Conservation (phyloP, 2,888 invertebrate genomes). For the Neoaliturus tenellus region DNA sequence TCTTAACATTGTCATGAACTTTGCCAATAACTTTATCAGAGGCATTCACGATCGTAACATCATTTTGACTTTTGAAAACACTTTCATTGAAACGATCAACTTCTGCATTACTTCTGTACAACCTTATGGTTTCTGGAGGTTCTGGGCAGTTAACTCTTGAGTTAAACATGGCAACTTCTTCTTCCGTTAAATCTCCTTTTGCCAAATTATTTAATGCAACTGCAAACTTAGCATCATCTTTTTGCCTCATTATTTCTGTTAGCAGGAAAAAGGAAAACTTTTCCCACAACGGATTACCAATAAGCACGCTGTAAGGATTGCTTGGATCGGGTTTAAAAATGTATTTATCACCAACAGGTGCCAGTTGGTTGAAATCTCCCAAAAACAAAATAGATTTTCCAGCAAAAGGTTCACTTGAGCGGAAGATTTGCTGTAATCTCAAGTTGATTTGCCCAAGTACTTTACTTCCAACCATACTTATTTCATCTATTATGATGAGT, state of each 20-base stretch:
- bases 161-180: not conserved
- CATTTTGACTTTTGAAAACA: not conserved
- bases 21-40: not conserved
- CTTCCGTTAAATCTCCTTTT: conserved; percentile 41
- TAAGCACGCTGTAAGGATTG: not conserved
- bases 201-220: conserved; percentile 57
- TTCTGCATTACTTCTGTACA: no score
- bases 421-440: no score
- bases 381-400: conserved; percentile 60
- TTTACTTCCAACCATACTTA: no score
- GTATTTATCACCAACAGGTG: no score
- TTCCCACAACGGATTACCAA: conserved; percentile 59
- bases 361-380: no score
- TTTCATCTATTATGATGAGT: conserved; percentile 63
- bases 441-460: no score
- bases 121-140: not conserved
- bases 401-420: conserved; percentile 52
- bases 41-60: not conserved
- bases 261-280: conserved; percentile 58
- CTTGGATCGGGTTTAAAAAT: conserved; percentile 32
- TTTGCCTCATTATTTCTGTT: conserved; percentile 63
- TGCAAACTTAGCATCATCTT: conserved; percentile 62
- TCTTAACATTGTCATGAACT: not conserved
- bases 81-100: not conserved
- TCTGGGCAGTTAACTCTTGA: conserved; percentile 75